Percentiles rank a stretch among this genome's conserved stretches.
phyloP scores from a whole-genome alignment of 2,113 vertebrate genomes.

The Echinops telfairi region DNA sequence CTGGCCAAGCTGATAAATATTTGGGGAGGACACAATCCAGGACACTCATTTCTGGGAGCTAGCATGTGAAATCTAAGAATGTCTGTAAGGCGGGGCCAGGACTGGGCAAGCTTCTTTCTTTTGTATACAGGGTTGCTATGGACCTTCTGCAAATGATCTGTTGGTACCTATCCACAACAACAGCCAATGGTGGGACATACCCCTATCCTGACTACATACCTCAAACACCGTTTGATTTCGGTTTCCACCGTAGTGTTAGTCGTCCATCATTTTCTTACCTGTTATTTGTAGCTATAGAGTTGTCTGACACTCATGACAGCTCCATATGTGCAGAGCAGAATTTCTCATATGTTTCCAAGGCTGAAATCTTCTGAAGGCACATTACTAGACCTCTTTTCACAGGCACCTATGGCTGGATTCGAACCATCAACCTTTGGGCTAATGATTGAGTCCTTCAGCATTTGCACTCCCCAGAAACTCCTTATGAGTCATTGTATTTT shows the following conservation, averaged over 20 bases:
- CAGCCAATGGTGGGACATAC: neutral
- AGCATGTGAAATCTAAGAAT: too few relatives aligned
- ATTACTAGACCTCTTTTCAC: neutral
- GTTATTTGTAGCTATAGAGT: neutral
- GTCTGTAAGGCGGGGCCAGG: too few relatives aligned
- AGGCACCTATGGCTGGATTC: neutral
- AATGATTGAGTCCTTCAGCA: neutral
- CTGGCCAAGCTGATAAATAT: neutral
- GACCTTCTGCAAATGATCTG: too few relatives aligned
- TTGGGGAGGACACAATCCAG: neutral
- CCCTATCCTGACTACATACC: neutral
- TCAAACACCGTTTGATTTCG: neutral
- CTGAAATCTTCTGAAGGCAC: neutral
- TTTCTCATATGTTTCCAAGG: neutral
- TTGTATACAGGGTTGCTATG: too few relatives aligned
- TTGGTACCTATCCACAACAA: too few relatives aligned
- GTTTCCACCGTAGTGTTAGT: neutral
- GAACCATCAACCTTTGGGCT: neutral
- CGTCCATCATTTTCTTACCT: neutral
- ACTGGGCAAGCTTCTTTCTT: too few relatives aligned
- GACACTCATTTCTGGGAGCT: neutral
- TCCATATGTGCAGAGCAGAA: neutral
- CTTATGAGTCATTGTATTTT: neutral
- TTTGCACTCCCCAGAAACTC: neutral
- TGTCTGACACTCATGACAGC: neutral